Base-by-base conservation (phyloP, 2,797 vertebrate species). In the Tachyglossus aculeatus region DNA sequence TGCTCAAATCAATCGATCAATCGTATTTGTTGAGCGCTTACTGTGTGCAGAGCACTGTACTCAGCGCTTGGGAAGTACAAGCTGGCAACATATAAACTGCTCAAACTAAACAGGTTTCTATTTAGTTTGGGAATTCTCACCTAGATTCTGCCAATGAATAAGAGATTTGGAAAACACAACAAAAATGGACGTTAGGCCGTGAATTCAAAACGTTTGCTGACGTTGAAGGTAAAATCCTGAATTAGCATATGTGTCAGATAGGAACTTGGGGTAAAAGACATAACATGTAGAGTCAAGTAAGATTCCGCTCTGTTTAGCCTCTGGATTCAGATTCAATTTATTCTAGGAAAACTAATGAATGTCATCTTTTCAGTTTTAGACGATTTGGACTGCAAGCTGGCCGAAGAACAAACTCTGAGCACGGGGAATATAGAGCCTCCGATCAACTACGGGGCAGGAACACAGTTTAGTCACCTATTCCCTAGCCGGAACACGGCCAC, bases 301-400 rank as follows among this genome's bases (percentile, higher is more conserved):
- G n/a, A n/a, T n/a, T n/a, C n/a, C n/a, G 66, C 68, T 43, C 32
- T 34, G 50, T 61, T 56, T 66, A 66, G 21, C 51, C 3, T 60
- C 1, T 59, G 62, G 61, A 70, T 50, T 38, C 7, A 29, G 61
- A 70, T 50, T 38, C 7, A 29, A 16, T 31, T 34, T 56, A 48
- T 36, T 33, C 16, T 16, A 59, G 6, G 58, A 77, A 53, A 58
- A 74, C 44, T 51, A 47, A 85, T 41, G 72, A 33, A 24, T 5
- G 13, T 51, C 74, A 11, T 37, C 11, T 51, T 41, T 82, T 78
- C 40, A 94, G 93, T 94, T 90, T 79, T 94, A 83, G 92, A 84
- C 75, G 92, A 90, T 65, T 80, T 94, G 85, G 93, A 94, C 68
- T 86, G 87, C 74, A 91, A 85, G 56, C 83, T 94, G 81, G 92